phyloP scores from a whole-genome alignment of 1,140 invertebrate species.

The Daktulosphaira vitifoliae region DNA sequence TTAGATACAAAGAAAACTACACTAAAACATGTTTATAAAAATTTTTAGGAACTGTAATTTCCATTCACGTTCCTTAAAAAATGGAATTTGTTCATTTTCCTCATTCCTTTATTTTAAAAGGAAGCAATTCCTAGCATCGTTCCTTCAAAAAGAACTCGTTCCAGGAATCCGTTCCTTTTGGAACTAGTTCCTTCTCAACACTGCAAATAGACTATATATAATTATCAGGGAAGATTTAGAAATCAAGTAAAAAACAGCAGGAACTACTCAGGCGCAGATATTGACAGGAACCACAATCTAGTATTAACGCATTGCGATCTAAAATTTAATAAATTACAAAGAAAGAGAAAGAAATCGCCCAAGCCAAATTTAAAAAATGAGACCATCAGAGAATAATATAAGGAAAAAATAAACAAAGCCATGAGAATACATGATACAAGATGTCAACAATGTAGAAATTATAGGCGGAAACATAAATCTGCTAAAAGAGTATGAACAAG shows the following conservation, averaged over 20 bases:
- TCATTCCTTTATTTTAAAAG: too few relatives aligned
- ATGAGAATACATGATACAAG: neutral
- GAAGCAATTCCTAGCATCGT: too few relatives aligned
- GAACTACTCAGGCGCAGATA: conserved; percentile 8
- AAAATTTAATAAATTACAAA: neutral
- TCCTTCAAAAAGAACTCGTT: too few relatives aligned
- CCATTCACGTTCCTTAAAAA: too few relatives aligned
- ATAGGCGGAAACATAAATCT: neutral
- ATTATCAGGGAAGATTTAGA: neutral
- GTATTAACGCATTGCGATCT: neutral
- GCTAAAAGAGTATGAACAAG: neutral
- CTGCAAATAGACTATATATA: conserved; percentile 14
- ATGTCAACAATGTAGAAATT: neutral
- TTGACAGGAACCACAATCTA: neutral
- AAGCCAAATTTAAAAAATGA: neutral
- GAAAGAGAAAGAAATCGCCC: neutral
- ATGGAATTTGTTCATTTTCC: too few relatives aligned
- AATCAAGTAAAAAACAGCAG: too few relatives aligned
- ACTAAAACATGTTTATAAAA: too few relatives aligned
- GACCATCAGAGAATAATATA: neutral
- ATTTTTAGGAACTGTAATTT: too few relatives aligned
- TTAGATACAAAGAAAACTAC: too few relatives aligned
- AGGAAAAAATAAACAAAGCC: neutral
- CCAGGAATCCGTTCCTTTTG: too few relatives aligned
- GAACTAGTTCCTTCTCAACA: too few relatives aligned